Evolutionary conservation across 92 coral and sea anemone genomes (phyloP).

Genomic region (Actinostola sp.): DNA sequence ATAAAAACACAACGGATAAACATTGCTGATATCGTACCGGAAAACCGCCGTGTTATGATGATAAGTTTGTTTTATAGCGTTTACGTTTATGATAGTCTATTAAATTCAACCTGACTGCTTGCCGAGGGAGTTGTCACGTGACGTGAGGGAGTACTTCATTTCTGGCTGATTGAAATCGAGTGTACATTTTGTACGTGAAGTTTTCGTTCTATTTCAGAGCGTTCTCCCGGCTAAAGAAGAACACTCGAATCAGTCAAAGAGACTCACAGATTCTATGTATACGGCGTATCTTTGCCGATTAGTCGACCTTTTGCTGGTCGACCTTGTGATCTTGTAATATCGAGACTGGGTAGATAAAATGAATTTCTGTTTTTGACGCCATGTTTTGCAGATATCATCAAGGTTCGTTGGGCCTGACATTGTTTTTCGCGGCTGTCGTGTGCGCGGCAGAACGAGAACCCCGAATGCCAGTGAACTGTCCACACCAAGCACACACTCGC

Average conservation of each 20-base stretch:
- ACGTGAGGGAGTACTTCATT: background rate
- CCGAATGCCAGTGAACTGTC: no score
- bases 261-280: background rate
- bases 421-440: no score
- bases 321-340: no score
- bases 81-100: slow-evolving; percentile 20
- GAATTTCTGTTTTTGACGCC: no score
- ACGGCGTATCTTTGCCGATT: background rate
- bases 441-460: no score
- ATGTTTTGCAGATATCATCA: no score
- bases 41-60: slow-evolving; percentile 6
- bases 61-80: slow-evolving; percentile 16
- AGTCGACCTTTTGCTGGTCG: background rate
- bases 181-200: background rate
- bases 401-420: no score
- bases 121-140: slow-evolving; percentile 17
- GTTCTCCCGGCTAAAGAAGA: background rate
- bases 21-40: slow-evolving; percentile 33
- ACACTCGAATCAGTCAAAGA: background rate
- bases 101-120: slow-evolving; percentile 2
- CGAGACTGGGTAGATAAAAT: no score
- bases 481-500: no score
- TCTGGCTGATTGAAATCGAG: background rate
- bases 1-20: slow-evolving; percentile 25
- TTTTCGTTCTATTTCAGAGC: background rate